phyloP scores from a whole-genome alignment of 2,113 vertebrate species.

The Collichthys lucidus region DNA sequence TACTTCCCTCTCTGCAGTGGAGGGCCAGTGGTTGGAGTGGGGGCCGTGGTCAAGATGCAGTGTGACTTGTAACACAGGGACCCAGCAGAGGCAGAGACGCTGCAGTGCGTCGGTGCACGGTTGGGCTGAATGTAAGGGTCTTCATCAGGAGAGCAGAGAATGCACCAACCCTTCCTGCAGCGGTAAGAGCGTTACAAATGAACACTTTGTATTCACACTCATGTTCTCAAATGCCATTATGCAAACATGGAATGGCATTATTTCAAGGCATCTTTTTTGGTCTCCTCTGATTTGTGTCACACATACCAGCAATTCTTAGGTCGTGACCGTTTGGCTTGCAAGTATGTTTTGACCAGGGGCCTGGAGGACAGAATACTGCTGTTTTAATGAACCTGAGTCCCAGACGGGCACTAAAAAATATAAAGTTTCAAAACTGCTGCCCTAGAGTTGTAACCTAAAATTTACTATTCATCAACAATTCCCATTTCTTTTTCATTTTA shows the following conservation, averaged over 20 bases:
- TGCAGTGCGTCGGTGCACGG: slow-evolving; percentile 92
- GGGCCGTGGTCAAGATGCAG: slow-evolving; percentile 93
- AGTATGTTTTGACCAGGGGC: slow-evolving; percentile 11
- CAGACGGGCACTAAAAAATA: not conserved
- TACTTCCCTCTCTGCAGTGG: slow-evolving; percentile 87
- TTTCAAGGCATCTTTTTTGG: slow-evolving; percentile 35
- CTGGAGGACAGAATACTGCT: slow-evolving; percentile 7
- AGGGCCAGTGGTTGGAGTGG: slow-evolving; percentile 98
- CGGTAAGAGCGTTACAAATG: slow-evolving; percentile 83
- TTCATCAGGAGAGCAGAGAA: slow-evolving; percentile 91
- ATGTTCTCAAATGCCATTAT: slow-evolving; percentile 45
- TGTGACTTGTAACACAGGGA: slow-evolving; percentile 91
- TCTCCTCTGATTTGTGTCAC: slow-evolving; percentile 26
- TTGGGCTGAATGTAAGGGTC: slow-evolving; percentile 93
- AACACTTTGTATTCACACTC: slow-evolving; percentile 40
- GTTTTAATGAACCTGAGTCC: slow-evolving; percentile 41
- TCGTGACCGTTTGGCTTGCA: slow-evolving; percentile 38
- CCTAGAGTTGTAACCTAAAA: slow-evolving; percentile 13
- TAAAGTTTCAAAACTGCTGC: not conserved
- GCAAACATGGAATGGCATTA: slow-evolving; percentile 52
- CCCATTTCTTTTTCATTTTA: not conserved
- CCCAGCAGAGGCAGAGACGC: slow-evolving; percentile 91
- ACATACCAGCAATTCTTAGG: slow-evolving; percentile 30
- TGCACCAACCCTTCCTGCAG: slow-evolving; percentile 91
- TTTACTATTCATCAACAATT: slow-evolving; percentile 3